Base-by-base conservation (phyloP, 2,888 invertebrate genomes). In the Aphidius colemani region DNA sequence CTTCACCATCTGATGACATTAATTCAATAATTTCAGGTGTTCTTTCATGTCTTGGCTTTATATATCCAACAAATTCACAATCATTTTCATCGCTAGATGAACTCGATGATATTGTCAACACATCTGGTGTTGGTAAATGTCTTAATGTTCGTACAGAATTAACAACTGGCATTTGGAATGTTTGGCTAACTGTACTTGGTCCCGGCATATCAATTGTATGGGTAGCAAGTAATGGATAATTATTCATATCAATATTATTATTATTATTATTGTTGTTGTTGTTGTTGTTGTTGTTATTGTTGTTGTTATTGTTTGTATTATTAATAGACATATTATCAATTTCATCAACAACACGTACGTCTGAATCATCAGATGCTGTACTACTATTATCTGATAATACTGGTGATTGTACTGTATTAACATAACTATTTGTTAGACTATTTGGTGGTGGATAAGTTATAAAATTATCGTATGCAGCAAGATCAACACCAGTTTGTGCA, bases 401-500 rank as follows among this genome's bases (percentile, higher is more conserved):
- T 46, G 77, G 74, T 48, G 77, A 74, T 41, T 69, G 61, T 40
- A 74, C 64, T 59, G 65, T 69, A 8, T 70, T 63, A n/a, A 73
- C 69, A 59, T 73, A 76, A n/a, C 72, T 74, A 44, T 68, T 73
- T 7, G 74, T 70, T 11, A 77, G 67, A 48, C 65, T 61, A 48
- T 46, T 53, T 46, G 46, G 10, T 1, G 69, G 86, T 0, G 87
- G 86, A 78, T 92, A 92, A 68, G 87, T 87, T 30, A 90, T 88
- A 71, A 88, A 85, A 30, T 90, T 85, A 78, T 93, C 93, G 75
- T 92, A 93, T n/a, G 91, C 93, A 61, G 89, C 85, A 88, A 96
- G 88, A 77, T 94, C 94, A 79, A 89, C 93, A 0, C 94, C 93
- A 9, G 95, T 94, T 41, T 91, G 87, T 44, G 96, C 94, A 83